Conservation (phyloP, 2,888 invertebrate species). For the Hyppa rectilinea region DNA sequence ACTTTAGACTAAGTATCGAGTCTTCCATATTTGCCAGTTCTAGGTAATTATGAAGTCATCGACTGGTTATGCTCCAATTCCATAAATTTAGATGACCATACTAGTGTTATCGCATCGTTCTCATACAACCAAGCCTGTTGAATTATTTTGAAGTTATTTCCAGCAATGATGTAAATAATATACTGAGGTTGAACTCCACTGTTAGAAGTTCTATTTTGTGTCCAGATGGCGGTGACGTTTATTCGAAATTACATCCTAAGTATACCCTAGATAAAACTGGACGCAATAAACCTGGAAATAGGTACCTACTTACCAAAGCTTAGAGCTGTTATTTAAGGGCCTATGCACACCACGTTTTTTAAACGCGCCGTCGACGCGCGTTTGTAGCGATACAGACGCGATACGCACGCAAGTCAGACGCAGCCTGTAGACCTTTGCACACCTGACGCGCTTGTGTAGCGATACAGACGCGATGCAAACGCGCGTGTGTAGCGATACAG, state of each 20-base stretch:
- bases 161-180: constrained; percentile 48
- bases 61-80: constrained; percentile 50
- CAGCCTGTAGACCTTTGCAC: too few relatives aligned
- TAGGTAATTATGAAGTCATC: constrained; percentile 60
- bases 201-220: constrained; percentile 4
- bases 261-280: not conserved
- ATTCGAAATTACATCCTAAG: not conserved
- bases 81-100: constrained; percentile 55
- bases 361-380: too few relatives aligned
- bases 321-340: not conserved
- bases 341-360: too few relatives aligned
- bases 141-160: constrained; percentile 45
- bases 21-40: constrained; percentile 28
- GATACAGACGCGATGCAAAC: too few relatives aligned
- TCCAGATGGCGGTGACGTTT: not conserved
- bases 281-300: not conserved
- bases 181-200: not conserved
- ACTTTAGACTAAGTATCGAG: constrained; percentile 21
- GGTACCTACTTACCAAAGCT: not conserved
- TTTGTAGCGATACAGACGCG: too few relatives aligned
- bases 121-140: constrained; percentile 39
- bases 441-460: too few relatives aligned
- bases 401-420: too few relatives aligned
- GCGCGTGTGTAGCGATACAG: too few relatives aligned
- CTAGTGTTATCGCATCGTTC: constrained; percentile 26